Percentiles rank a stretch among this genome's conserved stretches.
Conservation (phyloP, 1,140 invertebrate genomes). For the Drosophila littoralis region DNA sequence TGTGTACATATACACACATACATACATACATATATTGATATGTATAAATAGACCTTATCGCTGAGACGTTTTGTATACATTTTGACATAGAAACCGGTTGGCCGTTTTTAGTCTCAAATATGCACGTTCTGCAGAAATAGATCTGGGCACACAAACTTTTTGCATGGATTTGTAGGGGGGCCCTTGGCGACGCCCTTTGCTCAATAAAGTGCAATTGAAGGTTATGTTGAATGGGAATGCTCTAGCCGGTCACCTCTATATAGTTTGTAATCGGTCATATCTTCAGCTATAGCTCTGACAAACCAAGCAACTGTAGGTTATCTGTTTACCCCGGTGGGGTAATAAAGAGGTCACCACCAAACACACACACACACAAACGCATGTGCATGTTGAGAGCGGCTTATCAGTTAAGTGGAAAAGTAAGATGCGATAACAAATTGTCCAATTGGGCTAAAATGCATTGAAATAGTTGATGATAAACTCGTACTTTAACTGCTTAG, state of each 20-base stretch:
- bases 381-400: neutral
- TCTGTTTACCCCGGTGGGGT: constrained; percentile 27
- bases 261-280: constrained; percentile 46
- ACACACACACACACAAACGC: constrained; percentile 16
- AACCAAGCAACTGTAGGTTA: constrained; percentile 26
- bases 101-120: constrained; percentile 8
- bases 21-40: constrained; percentile 1
- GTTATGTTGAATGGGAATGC: constrained; percentile 49
- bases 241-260: constrained; percentile 58
- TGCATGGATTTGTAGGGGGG: neutral
- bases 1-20: too few relatives aligned
- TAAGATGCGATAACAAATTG: constrained; percentile 7
- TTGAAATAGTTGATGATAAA: constrained; percentile 22
- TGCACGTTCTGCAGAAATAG: constrained; percentile 34
- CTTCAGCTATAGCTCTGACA: constrained; percentile 24
- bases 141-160: constrained; percentile 9
- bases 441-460: constrained; percentile 19
- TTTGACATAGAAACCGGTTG: constrained; percentile 31
- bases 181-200: constrained; percentile 1
- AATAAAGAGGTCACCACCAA: constrained; percentile 53
- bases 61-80: constrained; percentile 15
- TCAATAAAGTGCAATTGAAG: constrained; percentile 35
- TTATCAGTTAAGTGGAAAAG: constrained; percentile 20
- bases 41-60: constrained; percentile 63
- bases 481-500: constrained; percentile 8